These are phyloP conservation scores for Montipora cactus DNA, from an alignment of 64 coral and sea anemone species.

Conservation along the genomic window DNA sequence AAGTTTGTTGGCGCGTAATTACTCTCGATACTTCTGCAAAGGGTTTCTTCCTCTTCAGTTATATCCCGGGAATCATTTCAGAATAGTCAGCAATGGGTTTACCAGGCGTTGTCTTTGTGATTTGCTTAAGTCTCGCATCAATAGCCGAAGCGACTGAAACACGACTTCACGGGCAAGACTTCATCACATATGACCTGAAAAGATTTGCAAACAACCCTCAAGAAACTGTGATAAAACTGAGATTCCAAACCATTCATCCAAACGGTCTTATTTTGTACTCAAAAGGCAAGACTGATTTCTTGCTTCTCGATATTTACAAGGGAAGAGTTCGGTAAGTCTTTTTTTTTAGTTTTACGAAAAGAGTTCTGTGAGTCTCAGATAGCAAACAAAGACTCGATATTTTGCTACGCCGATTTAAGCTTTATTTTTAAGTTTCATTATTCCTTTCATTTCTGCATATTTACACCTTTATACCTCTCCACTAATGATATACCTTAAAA, in stretches of 20 bases:
- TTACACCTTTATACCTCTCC: no score
- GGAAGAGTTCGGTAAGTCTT: constrained; percentile 39
- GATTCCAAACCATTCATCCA: constrained; percentile 71
- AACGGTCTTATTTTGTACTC: constrained; percentile 53
- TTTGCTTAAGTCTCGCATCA: background rate
- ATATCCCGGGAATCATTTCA: background rate
- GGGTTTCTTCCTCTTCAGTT: background rate
- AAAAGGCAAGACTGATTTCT: background rate
- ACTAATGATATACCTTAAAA: no score
- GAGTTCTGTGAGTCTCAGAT: constrained; percentile 2
- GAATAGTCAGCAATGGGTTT: constrained; percentile 1
- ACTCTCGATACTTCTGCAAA: background rate
- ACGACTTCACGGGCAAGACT: background rate
- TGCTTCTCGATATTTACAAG: background rate
- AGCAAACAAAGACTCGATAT: background rate
- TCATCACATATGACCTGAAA: constrained; percentile 3
- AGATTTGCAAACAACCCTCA: background rate
- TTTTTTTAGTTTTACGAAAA: background rate
- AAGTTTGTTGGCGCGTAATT: constrained; percentile 49
- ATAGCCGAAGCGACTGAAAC: background rate
- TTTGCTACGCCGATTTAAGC: no score
- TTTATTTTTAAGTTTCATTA: no score
- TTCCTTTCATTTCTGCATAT: no score
- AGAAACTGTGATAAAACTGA: constrained; percentile 10
- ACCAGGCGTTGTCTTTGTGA: background rate